These are phyloP conservation scores for Nematolebias whitei DNA, from an alignment of 2,113 vertebrate genomes.

Conservation along the genomic window DNA sequence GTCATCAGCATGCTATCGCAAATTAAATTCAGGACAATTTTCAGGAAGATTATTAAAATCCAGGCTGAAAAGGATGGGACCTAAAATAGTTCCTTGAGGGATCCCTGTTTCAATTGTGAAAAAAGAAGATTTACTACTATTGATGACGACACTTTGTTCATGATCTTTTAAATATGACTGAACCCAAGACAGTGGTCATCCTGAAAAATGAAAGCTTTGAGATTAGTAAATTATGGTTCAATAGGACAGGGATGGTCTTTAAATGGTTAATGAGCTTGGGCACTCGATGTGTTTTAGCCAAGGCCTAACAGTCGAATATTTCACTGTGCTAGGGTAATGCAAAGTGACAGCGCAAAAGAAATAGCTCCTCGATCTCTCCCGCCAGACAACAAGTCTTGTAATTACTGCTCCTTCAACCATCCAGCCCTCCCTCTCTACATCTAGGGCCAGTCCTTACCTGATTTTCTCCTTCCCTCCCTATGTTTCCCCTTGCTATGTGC, in stretches of 20 bases:
- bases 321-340: slow-evolving; percentile 69
- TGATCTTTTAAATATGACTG: too few relatives aligned
- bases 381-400: slow-evolving; percentile 50
- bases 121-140: too few relatives aligned
- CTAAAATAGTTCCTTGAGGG: too few relatives aligned
- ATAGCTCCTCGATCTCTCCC: slow-evolving; percentile 40
- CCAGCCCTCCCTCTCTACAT: slow-evolving; percentile 16
- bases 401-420: slow-evolving; percentile 54
- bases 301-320: slow-evolving; percentile 67
- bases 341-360: slow-evolving; percentile 54
- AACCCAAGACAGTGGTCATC: too few relatives aligned
- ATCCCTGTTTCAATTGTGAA: too few relatives aligned
- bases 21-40: too few relatives aligned
- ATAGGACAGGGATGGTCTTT: slow-evolving; percentile 73
- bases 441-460: slow-evolving; percentile 40
- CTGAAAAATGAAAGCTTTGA: slow-evolving; percentile 60
- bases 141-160: too few relatives aligned
- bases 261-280: slow-evolving; percentile 73
- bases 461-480: slow-evolving; percentile 10
- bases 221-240: slow-evolving; percentile 64
- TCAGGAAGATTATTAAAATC: too few relatives aligned
- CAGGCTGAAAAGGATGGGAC: too few relatives aligned
- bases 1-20: too few relatives aligned
- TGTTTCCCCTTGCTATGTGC: background rate
- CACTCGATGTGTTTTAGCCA: slow-evolving; percentile 62